Evolutionary conservation across 2,113 vertebrate genomes (phyloP), one percentile per base, ranked within the genome.

Genomic region (Zapornia atra): DNA sequence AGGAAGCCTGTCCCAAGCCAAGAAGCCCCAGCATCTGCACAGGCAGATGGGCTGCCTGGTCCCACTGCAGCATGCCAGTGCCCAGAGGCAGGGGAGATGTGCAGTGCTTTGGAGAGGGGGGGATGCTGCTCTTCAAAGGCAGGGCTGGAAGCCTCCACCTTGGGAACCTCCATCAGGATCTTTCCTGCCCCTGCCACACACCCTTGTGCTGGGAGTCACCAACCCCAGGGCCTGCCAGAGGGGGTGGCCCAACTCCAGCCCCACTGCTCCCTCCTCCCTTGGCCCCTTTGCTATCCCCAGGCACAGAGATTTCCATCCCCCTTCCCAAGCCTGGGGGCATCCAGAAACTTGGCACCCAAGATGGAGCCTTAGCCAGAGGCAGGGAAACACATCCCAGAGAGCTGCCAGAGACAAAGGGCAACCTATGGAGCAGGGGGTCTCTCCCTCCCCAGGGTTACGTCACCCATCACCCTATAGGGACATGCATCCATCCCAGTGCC

Each of bases 61-160:
- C 66, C 60, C 4, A 17, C 57, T 0, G 18, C 2, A 4, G 6
- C 15, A 14, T 38, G 38, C 68, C 7, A 0, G 18, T 4, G 13
- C 8, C 1, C 69, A 56, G 40, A 24, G 13, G 36, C 28, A 10
- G 6, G 17, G 25, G n/a, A 34, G 48, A 69, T 4, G 24, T 4
- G 1, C 1, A 0, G 24, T 16, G 15, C 7, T 36, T 20, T 8
- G 54, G 42, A 40, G 33, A 48, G 0, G 1, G 17, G 2, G 15
- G 19, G 18, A 34, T 2, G 2, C 25, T 15, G 6, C 68, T 34
- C 60, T 46, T 10, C 0, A 1, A 33, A 53, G 24, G 31, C 31
- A 24, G 15, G 17, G 50, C 31, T 78, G 71, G 76, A 44, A 72
- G 33, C 28, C 33, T 44, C 31, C 4, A 0, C 51, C n/a, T 22